Evolutionary conservation across 2,888 invertebrate species (phyloP).

Genomic region (Tetragonisca angustula): DNA sequence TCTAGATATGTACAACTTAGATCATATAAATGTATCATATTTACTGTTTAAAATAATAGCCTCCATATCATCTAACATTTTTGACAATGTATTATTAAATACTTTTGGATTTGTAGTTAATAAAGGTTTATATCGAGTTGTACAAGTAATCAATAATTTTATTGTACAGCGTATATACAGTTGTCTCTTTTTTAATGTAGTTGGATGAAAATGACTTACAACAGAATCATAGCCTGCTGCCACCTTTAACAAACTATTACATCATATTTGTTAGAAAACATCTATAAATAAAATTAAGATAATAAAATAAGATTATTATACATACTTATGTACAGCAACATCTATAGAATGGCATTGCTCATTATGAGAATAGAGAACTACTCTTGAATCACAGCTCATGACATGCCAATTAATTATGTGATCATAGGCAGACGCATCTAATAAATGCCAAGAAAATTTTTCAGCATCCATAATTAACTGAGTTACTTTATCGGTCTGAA

Average conservation of each 20-base stretch:
- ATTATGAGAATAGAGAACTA: constrained; percentile 85
- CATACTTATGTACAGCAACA: constrained; percentile 86
- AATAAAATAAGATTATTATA: constrained; percentile 21
- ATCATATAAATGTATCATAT: constrained; percentile 56
- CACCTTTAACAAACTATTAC: constrained; percentile 86
- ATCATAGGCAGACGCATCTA: constrained; percentile 87
- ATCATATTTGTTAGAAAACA: constrained; percentile 11
- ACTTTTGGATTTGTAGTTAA: constrained; percentile 84
- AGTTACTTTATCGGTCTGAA: constrained; percentile 83
- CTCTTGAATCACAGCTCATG: constrained; percentile 89
- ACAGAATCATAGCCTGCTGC: constrained; percentile 86
- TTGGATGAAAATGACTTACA: constrained; percentile 83
- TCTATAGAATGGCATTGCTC: constrained; percentile 86
- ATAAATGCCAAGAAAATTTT: constrained; percentile 88
- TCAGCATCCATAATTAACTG: constrained; percentile 87
- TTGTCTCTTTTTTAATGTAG: constrained; percentile 86
- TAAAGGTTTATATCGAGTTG: constrained; percentile 85
- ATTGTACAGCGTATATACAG: constrained; percentile 87
- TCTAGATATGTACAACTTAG: not conserved
- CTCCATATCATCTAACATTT: constrained; percentile 86
- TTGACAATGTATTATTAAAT: constrained; percentile 84
- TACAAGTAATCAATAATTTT: constrained; percentile 86
- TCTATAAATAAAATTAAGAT: not conserved
- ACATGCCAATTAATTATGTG: constrained; percentile 90
- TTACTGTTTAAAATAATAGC: constrained; percentile 83